These are phyloP conservation scores for Bedellia somnulentella DNA, from an alignment of 2,888 invertebrate species.

Conservation along the genomic window DNA sequence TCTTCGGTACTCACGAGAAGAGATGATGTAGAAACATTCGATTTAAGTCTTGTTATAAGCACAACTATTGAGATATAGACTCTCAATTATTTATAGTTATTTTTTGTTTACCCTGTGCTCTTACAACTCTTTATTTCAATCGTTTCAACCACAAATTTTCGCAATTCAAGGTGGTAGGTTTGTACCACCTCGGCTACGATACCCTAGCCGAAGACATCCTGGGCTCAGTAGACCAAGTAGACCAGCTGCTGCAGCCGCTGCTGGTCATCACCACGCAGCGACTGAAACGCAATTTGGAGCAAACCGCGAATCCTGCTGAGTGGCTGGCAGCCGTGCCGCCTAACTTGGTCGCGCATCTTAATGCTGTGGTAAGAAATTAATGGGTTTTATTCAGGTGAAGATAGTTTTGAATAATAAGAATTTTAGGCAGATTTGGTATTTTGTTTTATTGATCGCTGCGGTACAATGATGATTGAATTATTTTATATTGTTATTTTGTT, in stretches of 20 bases:
- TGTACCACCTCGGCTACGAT: conserved; percentile 67
- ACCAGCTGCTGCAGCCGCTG: conserved; percentile 69
- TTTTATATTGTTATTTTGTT: too few species aligned
- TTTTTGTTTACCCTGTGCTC: too few species aligned
- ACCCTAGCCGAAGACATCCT: conserved; percentile 64
- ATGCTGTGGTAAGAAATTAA: conserved; percentile 60
- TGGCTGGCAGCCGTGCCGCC: conserved; percentile 77
- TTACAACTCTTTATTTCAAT: too few species aligned
- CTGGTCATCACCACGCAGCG: conserved; percentile 82
- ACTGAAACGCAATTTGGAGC: conserved; percentile 66
- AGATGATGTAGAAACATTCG: too few species aligned
- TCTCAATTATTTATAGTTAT: too few species aligned
- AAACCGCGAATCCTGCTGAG: conserved; percentile 64
- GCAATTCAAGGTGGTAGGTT: conserved; percentile 60
- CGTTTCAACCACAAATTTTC: too few species aligned
- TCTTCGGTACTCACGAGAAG: too few species aligned
- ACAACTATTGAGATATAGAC: too few species aligned
- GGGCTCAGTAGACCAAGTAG: conserved; percentile 67
- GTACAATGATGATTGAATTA: too few species aligned
- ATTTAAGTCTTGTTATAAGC: too few species aligned
- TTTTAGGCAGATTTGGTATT: conserved; percentile 1
- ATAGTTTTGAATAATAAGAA: neutral
- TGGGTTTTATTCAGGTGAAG: too few species aligned
- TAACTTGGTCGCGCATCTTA: conserved; percentile 74
- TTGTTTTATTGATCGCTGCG: too few species aligned